A percentile compares a stretch with the other conserved stretches of the same genome.
Conservation (phyloP, 2,888 invertebrate species). For the Strigamia crassipes region DNA sequence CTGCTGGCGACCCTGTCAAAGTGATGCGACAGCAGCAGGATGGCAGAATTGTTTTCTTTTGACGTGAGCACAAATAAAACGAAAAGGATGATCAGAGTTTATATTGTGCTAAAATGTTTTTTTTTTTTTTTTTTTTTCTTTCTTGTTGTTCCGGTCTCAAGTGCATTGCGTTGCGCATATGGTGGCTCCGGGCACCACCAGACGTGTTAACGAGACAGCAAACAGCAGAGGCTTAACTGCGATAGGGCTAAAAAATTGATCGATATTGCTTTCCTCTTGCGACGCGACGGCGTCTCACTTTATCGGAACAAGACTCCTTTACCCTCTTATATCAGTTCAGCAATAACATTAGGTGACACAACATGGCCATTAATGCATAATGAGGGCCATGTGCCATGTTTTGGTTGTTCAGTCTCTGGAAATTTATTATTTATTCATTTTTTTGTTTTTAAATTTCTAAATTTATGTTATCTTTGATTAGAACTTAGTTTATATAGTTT, state of each 20-base stretch:
- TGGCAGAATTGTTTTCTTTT: neutral
- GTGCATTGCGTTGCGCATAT: constrained; percentile 5
- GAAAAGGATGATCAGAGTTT: neutral
- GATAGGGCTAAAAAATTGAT: constrained; percentile 41
- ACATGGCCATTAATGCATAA: constrained; percentile 15
- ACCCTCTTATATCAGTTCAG: neutral
- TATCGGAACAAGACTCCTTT: constrained; percentile 33
- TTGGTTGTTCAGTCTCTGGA: neutral
- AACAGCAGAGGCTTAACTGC: constrained; percentile 23
- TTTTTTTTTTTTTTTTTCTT: neutral
- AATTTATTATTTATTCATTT: neutral
- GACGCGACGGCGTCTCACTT: constrained; percentile 37
- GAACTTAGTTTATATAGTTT: neutral
- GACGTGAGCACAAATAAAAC: neutral
- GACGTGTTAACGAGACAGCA: constrained; percentile 38
- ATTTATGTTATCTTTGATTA: neutral
- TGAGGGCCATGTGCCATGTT: constrained; percentile 22
- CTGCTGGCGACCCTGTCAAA: neutral
- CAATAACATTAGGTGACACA: constrained; percentile 36
- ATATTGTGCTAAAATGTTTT: neutral
- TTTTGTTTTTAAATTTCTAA: neutral
- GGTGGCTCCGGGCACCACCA: neutral
- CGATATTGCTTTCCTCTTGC: constrained; percentile 34
- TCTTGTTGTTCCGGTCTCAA: neutral
- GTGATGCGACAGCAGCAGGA: neutral